Conservation (phyloP, 2,888 invertebrate genomes). For the Coelopa pilipes region DNA sequence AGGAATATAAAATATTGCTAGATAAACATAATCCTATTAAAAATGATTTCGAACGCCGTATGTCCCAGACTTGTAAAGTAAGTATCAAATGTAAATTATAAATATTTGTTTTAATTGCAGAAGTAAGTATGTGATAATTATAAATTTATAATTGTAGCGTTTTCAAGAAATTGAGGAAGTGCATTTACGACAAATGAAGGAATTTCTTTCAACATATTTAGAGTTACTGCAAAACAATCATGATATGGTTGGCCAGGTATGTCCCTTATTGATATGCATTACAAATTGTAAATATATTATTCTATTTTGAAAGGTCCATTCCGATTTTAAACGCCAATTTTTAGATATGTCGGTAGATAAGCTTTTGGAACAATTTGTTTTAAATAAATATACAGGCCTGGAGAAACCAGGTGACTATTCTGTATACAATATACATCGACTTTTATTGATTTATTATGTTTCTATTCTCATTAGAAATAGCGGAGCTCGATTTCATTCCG, state of each 20-base stretch:
- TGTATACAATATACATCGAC: neutral
- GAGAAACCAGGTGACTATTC: slow-evolving; percentile 84
- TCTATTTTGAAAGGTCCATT: slow-evolving; percentile 75
- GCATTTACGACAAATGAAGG: slow-evolving; percentile 94
- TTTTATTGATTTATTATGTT: slow-evolving; percentile 17
- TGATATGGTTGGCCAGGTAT: slow-evolving; percentile 85
- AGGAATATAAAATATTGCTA: slow-evolving; percentile 90
- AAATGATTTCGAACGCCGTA: slow-evolving; percentile 95
- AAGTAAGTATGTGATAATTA: neutral
- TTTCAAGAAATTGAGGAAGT: slow-evolving; percentile 96
- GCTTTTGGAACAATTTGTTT: slow-evolving; percentile 89
- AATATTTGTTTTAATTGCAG: no score
- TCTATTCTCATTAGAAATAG: slow-evolving; percentile 54
- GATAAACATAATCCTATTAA: slow-evolving; percentile 93
- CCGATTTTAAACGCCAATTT: slow-evolving; percentile 92
- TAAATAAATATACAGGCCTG: slow-evolving; percentile 91
- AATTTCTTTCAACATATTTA: slow-evolving; percentile 89
- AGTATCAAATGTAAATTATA: slow-evolving; percentile 42
- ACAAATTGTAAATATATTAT: neutral
- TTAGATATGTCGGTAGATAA: slow-evolving; percentile 92
- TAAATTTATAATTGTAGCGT: slow-evolving; percentile 69
- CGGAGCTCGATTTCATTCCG: slow-evolving; percentile 61
- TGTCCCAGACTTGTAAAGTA: slow-evolving; percentile 90
- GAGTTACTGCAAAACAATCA: slow-evolving; percentile 90
- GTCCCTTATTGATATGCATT: slow-evolving; percentile 30